Evolutionary conservation across 2,888 invertebrate genomes (phyloP).

Genomic region (Zaprionus obscuricornis): DNA sequence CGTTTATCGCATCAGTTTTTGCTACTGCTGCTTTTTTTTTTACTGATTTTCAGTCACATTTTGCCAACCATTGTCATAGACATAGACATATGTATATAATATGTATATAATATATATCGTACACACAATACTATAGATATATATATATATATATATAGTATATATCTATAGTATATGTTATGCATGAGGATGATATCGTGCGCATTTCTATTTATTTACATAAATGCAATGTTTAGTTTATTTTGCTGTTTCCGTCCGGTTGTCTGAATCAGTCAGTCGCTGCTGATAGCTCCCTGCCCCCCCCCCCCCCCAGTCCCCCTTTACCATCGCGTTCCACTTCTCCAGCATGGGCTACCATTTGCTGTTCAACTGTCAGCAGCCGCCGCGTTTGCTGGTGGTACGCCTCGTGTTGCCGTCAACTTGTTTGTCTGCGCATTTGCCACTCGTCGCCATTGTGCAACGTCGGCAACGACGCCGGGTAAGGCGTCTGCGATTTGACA

Average conservation of each 20-base stretch:
- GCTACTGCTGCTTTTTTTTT: too few species aligned
- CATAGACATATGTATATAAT: too few species aligned
- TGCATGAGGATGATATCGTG: too few species aligned
- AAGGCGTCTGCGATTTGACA: slow-evolving; percentile 57
- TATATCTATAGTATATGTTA: too few species aligned
- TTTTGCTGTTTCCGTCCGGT: slow-evolving; percentile 75
- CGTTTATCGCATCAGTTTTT: too few species aligned
- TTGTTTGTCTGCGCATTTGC: slow-evolving; percentile 72
- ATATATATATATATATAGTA: slow-evolving; percentile 26
- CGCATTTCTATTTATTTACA: slow-evolving; percentile 55
- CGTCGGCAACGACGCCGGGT: slow-evolving; percentile 23
- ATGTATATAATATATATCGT: too few species aligned
- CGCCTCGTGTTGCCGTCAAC: too few species aligned
- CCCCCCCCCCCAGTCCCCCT: neutral
- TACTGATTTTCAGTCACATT: neutral
- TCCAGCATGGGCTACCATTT: too few species aligned
- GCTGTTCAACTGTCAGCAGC: too few species aligned
- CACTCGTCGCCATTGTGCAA: slow-evolving; percentile 52
- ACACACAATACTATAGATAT: too few species aligned
- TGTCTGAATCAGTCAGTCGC: slow-evolving; percentile 75
- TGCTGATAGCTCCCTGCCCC: slow-evolving; percentile 44
- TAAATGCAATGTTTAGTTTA: slow-evolving; percentile 76
- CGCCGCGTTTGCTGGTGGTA: too few species aligned
- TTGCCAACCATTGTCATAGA: too few species aligned
- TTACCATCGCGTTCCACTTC: neutral